These are phyloP conservation scores for Luehdorfia chinensis DNA, from an alignment of 1,140 invertebrate species.

Conservation along the genomic window DNA sequence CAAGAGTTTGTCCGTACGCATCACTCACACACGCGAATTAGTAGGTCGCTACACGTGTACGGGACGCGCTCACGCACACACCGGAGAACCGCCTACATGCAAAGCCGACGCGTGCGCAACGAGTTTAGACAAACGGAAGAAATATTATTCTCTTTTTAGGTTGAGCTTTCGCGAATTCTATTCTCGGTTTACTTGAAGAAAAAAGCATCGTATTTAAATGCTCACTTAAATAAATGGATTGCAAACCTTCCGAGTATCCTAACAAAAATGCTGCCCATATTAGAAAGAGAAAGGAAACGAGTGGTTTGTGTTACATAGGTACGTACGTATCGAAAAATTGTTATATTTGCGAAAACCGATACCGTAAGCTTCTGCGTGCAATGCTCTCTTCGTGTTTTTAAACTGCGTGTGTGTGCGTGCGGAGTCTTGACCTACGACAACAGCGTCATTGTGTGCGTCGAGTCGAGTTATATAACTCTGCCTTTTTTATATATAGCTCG, in stretches of 20 bases:
- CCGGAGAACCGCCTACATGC: conserved; percentile 34
- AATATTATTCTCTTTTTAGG: conserved; percentile 74
- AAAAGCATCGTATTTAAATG: not conserved
- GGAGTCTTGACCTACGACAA: conserved; percentile 62
- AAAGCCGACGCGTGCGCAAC: conserved; percentile 60
- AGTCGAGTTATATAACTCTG: conserved; percentile 42
- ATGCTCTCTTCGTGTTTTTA: conserved; percentile 44
- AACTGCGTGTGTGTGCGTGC: conserved; percentile 32
- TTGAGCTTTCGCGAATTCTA: conserved; percentile 47
- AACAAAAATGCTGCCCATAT: conserved; percentile 20
- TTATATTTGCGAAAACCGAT: conserved; percentile 49
- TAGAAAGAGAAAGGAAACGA: conserved; percentile 31
- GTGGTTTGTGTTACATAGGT: conserved; percentile 24
- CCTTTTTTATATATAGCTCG: conserved; percentile 19
- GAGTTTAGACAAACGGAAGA: conserved; percentile 75
- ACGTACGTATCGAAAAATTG: conserved; percentile 36
- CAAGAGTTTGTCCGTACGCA: conserved; percentile 66
- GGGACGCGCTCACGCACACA: conserved; percentile 35
- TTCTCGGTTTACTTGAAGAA: conserved; percentile 26
- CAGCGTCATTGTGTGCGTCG: conserved; percentile 27
- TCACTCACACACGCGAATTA: conserved; percentile 49
- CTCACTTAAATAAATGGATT: not conserved
- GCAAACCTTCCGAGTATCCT: not conserved
- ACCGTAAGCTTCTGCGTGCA: conserved; percentile 48
- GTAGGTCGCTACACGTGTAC: conserved; percentile 31